Conservation (phyloP, 1,140 invertebrate genomes). For the Gonioctena quinquepunctata region DNA sequence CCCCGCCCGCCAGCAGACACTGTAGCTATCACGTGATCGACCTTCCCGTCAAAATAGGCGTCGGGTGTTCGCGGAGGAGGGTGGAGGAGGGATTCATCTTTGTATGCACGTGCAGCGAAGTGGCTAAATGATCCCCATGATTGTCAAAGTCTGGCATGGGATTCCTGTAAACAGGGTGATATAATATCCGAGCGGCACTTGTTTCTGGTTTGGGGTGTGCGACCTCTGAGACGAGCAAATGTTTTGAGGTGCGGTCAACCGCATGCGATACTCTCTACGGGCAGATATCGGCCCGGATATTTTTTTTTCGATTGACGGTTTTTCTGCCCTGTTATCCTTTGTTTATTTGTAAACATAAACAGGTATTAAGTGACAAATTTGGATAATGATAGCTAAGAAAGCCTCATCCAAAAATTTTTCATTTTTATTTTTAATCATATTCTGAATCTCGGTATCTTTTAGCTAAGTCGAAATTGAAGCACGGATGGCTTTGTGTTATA, state of each 20-base stretch:
- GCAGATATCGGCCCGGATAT: background rate
- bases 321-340: too few relatives aligned
- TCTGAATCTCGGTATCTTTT: too few relatives aligned
- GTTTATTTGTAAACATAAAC: background rate
- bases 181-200: background rate
- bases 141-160: background rate
- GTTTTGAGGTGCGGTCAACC: background rate
- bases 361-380: too few relatives aligned
- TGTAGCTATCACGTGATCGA: slow-evolving; percentile 62
- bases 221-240: background rate
- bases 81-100: slow-evolving; percentile 3
- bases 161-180: slow-evolving; percentile 12
- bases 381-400: too few relatives aligned
- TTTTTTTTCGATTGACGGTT: too few relatives aligned
- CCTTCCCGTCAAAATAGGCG: slow-evolving; percentile 78
- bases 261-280: background rate
- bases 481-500: too few relatives aligned
- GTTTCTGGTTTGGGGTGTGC: background rate
- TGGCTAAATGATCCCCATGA: slow-evolving; percentile 4
- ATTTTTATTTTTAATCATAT: too few relatives aligned
- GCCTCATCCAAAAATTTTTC: too few relatives aligned
- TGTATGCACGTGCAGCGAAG: slow-evolving; percentile 16
- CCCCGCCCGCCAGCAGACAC: slow-evolving; percentile 41
- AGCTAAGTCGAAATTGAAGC: too few relatives aligned
- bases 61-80: slow-evolving; percentile 53